Percentiles rank a stretch among this genome's conserved stretches.
phyloP scores from a whole-genome alignment of 1,140 invertebrate species.

The Zaprionus tsacasi region DNA sequence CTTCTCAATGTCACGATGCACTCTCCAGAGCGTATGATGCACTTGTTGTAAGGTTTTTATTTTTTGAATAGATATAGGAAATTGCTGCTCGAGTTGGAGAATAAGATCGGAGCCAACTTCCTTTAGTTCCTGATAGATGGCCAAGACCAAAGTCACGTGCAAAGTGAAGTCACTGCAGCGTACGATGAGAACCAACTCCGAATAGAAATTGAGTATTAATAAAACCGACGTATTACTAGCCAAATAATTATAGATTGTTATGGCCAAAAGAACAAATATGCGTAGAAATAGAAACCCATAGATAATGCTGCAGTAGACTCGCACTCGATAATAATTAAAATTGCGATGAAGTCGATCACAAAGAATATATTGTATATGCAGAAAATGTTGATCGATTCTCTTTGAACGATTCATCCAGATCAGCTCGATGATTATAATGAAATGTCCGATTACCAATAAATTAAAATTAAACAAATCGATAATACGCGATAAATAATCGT shows the following conservation, averaged over 20 bases:
- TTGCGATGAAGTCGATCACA: slow-evolving; percentile 3
- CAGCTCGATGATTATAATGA: slow-evolving; percentile 15
- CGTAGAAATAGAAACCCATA: slow-evolving; percentile 14
- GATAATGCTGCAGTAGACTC: background rate
- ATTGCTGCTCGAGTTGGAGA: background rate
- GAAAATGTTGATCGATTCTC: slow-evolving; percentile 17
- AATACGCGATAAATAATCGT: slow-evolving; percentile 17
- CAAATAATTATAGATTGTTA: slow-evolving; percentile 11
- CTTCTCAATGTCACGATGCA: slow-evolving; percentile 24
- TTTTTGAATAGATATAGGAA: background rate
- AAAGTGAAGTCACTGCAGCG: slow-evolving; percentile 33
- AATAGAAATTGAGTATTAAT: slow-evolving; percentile 28
- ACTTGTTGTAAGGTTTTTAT: slow-evolving; percentile 22
- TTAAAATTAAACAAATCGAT: slow-evolving; percentile 30
- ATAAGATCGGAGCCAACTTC: background rate
- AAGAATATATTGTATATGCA: background rate
- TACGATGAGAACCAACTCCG: slow-evolving; percentile 23
- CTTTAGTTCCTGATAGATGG: slow-evolving; percentile 26
- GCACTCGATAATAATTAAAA: background rate
- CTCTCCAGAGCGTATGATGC: slow-evolving; percentile 29
- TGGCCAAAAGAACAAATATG: background rate
- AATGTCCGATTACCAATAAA: slow-evolving; percentile 11
- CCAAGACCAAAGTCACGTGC: slow-evolving; percentile 13
- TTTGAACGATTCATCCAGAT: slow-evolving; percentile 21
- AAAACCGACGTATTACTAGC: background rate